Evolutionary conservation across 2,113 vertebrate genomes (phyloP), one percentile per base, ranked within the genome.

Genomic region (Tiliqua scincoides): DNA sequence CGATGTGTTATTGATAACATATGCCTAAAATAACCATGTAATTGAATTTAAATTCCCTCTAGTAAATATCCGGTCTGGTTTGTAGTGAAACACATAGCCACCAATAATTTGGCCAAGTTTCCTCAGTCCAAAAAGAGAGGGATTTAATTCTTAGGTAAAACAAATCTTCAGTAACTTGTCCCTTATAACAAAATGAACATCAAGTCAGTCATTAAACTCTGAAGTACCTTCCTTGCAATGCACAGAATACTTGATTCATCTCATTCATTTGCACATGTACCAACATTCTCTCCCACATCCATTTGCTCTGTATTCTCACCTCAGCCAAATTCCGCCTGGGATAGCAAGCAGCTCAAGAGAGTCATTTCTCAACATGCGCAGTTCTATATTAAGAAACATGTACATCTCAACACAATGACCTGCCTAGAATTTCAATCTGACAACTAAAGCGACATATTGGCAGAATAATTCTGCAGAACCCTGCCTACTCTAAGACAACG

Each of bases 321-420:
- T 63, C 27, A 62, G 65, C 35, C 27, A 32, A 65, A 48, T 70
- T 68, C 54, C 27, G 72, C 57, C 23, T 57, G 48, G 59, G 74
- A 77, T 14, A 78, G 21, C 18, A 89, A 72, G 52, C 15, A 65
- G 27, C 43, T 61, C 59, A 85, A 9, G 63, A 40, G 73, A 88
- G 8, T 21, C 27, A 67, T 65, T 78, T 79, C 40, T 74, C 76
- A 80, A 43, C 18, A 54, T 85, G 68, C 82, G 57, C 32, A 20
- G 32, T 72, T 78, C 76, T 74, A 54, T 80, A 80, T 67, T 65
- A 84, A 80, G 75, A 83, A 89, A 73, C 30, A 32, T 14, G 35
- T 57, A 40, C 40, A 30, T 79, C 68, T 83, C 78, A 78, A n/a
- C 37, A 52, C n/a, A 43, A 17, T 35, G 70, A 11, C n/a, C 71